These are phyloP conservation scores for Basileuterus tristriatus DNA, from an alignment of 2,797 vertebrate genomes.

Conservation along the genomic window DNA sequence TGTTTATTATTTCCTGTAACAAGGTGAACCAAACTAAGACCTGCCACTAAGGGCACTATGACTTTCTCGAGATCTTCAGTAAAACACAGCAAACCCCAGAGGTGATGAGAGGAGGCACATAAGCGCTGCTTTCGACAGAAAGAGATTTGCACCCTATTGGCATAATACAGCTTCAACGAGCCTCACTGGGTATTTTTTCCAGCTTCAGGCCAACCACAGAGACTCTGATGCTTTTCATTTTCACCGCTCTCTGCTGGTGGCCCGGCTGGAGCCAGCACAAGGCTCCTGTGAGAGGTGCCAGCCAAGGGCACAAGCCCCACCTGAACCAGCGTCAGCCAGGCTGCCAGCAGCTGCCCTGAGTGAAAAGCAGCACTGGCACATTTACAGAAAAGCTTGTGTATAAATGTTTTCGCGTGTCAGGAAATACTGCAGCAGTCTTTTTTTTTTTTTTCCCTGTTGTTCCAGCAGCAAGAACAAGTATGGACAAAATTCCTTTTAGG, in stretches of 20 bases:
- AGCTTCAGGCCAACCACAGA: not conserved
- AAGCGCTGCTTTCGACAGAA: not conserved
- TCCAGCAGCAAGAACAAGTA: slow-evolving; percentile 18
- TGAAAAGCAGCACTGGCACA: not conserved
- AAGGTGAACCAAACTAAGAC: not conserved
- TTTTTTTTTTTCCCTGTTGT: not conserved
- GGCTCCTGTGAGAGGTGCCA: not conserved
- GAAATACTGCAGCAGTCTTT: not conserved
- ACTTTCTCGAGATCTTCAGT: not conserved
- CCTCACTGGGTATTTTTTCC: not conserved
- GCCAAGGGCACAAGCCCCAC: not conserved
- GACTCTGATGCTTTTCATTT: not conserved
- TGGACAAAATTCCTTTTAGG: not conserved
- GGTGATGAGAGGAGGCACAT: not conserved
- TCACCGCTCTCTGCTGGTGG: not conserved
- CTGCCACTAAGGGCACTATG: not conserved
- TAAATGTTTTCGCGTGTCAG: not conserved
- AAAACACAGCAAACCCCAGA: not conserved
- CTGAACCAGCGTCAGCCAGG: not conserved
- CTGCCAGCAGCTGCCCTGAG: not conserved
- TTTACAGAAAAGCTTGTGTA: not conserved
- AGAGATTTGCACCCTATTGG: not conserved
- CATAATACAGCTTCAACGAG: not conserved
- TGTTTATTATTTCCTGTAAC: not conserved
- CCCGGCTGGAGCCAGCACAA: not conserved